phyloP scores from a whole-genome alignment of 2,797 vertebrate species.

The Hemibagrus guttatus region DNA sequence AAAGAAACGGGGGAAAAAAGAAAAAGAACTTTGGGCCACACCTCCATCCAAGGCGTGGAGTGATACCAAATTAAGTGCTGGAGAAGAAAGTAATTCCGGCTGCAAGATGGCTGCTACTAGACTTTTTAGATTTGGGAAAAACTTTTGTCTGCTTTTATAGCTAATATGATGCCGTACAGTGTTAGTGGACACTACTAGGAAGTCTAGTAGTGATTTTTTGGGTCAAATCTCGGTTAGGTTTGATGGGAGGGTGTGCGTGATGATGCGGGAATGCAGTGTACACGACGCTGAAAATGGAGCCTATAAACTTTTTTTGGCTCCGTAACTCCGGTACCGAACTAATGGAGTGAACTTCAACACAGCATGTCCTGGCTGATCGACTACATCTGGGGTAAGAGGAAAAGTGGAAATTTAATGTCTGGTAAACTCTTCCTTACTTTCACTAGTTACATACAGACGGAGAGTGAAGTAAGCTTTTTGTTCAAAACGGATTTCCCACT shows the following conservation, averaged over 20 bases:
- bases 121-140: neutral
- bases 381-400: conserved; percentile 26
- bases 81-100: conserved; percentile 27
- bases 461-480: neutral
- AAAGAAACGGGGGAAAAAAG: neutral
- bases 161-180: neutral
- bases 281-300: conserved; percentile 8
- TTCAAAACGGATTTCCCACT: neutral
- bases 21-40: conserved; percentile 10
- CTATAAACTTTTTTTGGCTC: conserved; percentile 13
- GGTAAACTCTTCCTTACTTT: neutral
- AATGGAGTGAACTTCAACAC: neutral
- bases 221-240: neutral
- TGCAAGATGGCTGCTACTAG: conserved; percentile 22
- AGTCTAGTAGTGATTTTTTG: neutral
- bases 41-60: conserved; percentile 33
- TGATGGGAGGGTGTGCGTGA: neutral
- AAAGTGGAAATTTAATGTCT: neutral
- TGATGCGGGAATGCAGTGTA: neutral
- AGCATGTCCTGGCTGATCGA: conserved; percentile 26
- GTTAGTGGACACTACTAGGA: too few relatives aligned
- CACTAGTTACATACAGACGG: neutral
- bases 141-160: neutral
- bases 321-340: neutral
- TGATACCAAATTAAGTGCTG: conserved; percentile 38